phyloP scores from a whole-genome alignment of 2,113 vertebrate species.

The Phainopepla nitens region DNA sequence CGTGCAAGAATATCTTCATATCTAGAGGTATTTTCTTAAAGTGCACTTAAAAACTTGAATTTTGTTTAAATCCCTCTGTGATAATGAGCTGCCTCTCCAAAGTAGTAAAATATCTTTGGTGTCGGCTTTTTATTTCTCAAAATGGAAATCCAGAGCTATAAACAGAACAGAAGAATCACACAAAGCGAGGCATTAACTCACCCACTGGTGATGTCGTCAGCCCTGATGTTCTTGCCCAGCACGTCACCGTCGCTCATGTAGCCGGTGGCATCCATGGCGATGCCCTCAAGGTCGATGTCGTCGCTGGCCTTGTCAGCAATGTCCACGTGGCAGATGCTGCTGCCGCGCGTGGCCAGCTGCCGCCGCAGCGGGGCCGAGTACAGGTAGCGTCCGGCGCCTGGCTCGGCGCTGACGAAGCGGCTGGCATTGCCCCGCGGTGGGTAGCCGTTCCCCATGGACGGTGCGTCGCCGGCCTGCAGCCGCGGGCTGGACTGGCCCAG shows the following conservation, averaged over 20 bases:
- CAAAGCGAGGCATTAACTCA: not conserved
- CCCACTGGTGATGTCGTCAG: constrained; percentile 92
- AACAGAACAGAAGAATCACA: fast-evolving
- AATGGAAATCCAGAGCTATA: fast-evolving
- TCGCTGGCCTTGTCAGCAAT: constrained; percentile 77
- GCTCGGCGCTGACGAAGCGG: constrained; percentile 68
- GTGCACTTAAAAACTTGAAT: not conserved
- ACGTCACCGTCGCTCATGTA: constrained; percentile 98
- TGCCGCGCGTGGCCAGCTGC: constrained; percentile 83
- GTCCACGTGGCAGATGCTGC: constrained; percentile 78
- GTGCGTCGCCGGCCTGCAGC: constrained; percentile 94
- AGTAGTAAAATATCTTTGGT: fast-evolving
- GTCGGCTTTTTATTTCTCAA: fast-evolving
- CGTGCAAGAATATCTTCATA: fast-evolving
- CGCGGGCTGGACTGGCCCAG: constrained; percentile 93
- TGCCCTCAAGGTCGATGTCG: constrained; percentile 81
- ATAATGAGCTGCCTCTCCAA: not conserved
- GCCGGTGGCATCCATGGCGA: constrained; percentile 85
- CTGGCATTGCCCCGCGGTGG: constrained; percentile 78
- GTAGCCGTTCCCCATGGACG: constrained; percentile 87
- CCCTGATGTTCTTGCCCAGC: constrained; percentile 88
- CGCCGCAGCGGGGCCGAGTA: constrained; percentile 84
- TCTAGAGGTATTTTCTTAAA: not conserved
- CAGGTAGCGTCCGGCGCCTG: constrained; percentile 77
- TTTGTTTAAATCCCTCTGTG: not conserved